A percentile compares a stretch with the other conserved stretches of the same genome.
Conservation (phyloP, 2,113 vertebrate genomes). For the Periophthalmus modestus region DNA sequence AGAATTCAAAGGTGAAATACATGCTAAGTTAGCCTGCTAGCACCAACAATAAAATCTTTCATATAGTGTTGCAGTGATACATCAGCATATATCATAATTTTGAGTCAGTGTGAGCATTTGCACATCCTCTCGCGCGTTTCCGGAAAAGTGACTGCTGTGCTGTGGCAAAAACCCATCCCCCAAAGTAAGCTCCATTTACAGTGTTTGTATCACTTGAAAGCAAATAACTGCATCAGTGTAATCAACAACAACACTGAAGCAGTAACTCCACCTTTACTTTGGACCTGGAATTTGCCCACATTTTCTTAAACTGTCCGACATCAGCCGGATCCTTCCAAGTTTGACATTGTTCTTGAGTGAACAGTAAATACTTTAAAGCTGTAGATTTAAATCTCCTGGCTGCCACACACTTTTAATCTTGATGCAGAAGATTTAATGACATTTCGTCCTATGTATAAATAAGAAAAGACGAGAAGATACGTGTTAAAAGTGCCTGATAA, state of each 20-base stretch:
- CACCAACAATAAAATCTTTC: constrained; percentile 52
- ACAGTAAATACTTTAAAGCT: neutral
- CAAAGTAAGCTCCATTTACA: constrained; percentile 49
- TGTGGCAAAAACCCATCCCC: constrained; percentile 54
- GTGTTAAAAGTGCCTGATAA: neutral
- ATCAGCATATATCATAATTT: neutral
- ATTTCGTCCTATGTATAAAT: neutral
- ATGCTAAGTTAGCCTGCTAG: constrained; percentile 62
- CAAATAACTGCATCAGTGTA: constrained; percentile 26
- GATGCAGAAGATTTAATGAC: neutral
- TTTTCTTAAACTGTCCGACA: neutral
- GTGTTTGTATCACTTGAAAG: constrained; percentile 39
- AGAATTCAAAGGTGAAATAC: constrained; percentile 79
- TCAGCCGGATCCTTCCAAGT: neutral
- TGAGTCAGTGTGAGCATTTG: neutral
- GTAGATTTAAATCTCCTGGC: neutral
- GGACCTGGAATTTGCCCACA: neutral
- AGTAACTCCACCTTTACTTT: neutral
- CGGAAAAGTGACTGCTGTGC: constrained; percentile 34
- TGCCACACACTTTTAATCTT: neutral
- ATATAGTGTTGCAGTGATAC: neutral
- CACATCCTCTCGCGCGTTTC: constrained; percentile 35
- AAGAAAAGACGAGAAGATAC: neutral
- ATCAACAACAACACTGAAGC: constrained; percentile 49
- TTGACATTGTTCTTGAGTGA: neutral